Conservation (phyloP, 1,140 invertebrate species). For the Euschistus heros region DNA sequence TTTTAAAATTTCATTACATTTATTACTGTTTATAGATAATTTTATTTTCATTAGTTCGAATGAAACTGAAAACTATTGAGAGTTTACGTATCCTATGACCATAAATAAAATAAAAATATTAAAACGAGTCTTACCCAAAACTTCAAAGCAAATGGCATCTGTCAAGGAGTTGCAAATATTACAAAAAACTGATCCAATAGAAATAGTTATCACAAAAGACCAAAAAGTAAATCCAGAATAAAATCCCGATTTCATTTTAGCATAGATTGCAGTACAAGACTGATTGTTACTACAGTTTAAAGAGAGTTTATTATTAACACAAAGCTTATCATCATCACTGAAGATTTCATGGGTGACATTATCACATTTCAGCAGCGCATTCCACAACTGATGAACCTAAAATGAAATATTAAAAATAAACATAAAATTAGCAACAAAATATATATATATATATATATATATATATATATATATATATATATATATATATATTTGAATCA, state of each 20-base stretch:
- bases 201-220: conserved; percentile 57
- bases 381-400: background rate
- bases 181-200: conserved; percentile 58
- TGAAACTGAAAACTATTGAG: background rate
- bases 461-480: too few relatives aligned
- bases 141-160: conserved; percentile 70
- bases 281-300: background rate
- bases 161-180: conserved; percentile 66
- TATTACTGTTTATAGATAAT: background rate
- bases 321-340: background rate
- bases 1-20: background rate
- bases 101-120: background rate
- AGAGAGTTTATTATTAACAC: background rate
- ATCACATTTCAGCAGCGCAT: background rate
- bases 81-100: background rate
- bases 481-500: too few relatives aligned
- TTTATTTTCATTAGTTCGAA: background rate
- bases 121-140: conserved; percentile 47
- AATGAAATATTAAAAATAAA: background rate
- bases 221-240: conserved; percentile 48
- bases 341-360: background rate
- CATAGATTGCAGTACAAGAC: background rate
- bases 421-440: background rate
- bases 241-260: conserved; percentile 20
- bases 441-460: too few relatives aligned